Evolutionary conservation across 2,113 vertebrate genomes (phyloP), one percentile per base, ranked within the genome.

Genomic region (Electrona antarctica): DNA sequence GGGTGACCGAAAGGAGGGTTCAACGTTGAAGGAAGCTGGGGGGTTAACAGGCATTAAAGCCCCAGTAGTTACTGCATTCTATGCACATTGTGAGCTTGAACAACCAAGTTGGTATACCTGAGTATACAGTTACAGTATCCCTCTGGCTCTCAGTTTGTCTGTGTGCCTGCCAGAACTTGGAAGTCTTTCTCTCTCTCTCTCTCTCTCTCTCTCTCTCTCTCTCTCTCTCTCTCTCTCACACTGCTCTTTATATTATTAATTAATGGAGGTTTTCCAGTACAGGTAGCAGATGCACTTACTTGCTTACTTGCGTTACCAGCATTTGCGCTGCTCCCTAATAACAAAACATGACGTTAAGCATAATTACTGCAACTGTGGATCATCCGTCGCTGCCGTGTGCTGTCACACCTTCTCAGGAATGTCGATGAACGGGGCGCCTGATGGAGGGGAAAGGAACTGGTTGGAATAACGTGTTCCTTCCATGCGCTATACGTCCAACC

Each of bases 181-280:
- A 69, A 50, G 71, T 54, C 33, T 12, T 29, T 2, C 15, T 58
- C 14, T 64, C 62, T 60, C 67, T 57, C 6, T 41, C 33, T 29
- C 48, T 52, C 12, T 12, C 14, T 11, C 6, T 58, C 57, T 45
- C 11, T 60, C 47, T 57, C 63, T 79, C 13, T 41, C 33, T 28
- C 47, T 52, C 12, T 12, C 14, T 11, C 6, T 58, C 57, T 45
- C 11, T 60, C 47, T 57, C 63, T 79, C 13, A 21, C 21, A 21
- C 50, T 9, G 12, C 59, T 58, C 41, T 81, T 76, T 72, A 70
- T 68, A 79, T 85, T 71, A 80, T 87, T 83, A 65, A 85, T 87
- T 83, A 65, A 85, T 84, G 69, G 66, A 45, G 28, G 29, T n/a
- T 74, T 74, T 72, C 28, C 62, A 71, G 9, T 28, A 14, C 59